A percentile compares a stretch with the other conserved stretches of the same genome.
Conservation (phyloP, 2,113 vertebrate species). For the Thomomys bottae region DNA sequence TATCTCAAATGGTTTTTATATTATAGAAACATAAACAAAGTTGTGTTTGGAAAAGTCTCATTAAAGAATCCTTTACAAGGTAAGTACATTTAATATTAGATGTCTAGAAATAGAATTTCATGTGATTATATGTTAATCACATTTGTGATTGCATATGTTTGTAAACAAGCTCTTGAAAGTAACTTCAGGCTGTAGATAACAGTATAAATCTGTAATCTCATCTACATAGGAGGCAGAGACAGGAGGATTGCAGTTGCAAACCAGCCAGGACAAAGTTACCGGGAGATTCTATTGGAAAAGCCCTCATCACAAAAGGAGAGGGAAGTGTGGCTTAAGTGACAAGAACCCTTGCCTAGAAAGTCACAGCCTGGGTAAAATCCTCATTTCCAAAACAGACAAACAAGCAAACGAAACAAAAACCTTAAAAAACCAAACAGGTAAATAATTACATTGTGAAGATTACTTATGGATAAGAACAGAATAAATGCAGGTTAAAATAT, state of each 20-base stretch:
- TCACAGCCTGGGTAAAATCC: too few relatives aligned
- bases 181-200: not conserved
- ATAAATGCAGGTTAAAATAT: not conserved
- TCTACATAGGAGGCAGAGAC: too few relatives aligned
- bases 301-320: too few relatives aligned
- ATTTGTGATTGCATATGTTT: not conserved
- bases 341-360: too few relatives aligned
- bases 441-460: not conserved
- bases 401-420: too few relatives aligned
- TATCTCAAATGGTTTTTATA: not conserved
- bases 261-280: too few relatives aligned
- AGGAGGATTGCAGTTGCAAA: too few relatives aligned
- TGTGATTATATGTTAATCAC: not conserved
- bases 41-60: not conserved
- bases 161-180: not conserved
- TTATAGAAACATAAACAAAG: constrained; percentile 9
- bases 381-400: too few relatives aligned
- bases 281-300: too few relatives aligned
- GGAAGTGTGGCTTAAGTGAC: too few relatives aligned
- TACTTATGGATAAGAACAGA: not conserved
- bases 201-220: not conserved
- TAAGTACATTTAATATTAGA: not conserved
- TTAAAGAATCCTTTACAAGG: not conserved
- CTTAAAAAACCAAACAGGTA: not conserved
- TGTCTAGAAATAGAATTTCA: not conserved